Percentiles rank a stretch among this genome's conserved stretches.
These are phyloP conservation scores for Actias luna DNA, from an alignment of 2,888 invertebrate genomes.

Conservation along the genomic window DNA sequence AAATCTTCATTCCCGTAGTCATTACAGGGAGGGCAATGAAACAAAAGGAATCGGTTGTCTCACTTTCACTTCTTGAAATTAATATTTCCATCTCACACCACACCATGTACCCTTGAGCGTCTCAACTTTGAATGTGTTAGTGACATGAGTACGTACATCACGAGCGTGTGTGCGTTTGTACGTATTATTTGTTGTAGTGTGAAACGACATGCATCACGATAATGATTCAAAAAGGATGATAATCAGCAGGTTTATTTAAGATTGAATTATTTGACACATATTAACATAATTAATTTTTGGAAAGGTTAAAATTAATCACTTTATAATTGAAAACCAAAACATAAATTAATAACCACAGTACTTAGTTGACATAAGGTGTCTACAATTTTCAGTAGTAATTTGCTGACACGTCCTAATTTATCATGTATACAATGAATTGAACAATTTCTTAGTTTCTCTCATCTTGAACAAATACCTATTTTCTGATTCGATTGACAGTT, in stretches of 20 bases:
- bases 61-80: slow-evolving; percentile 45
- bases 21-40: slow-evolving; percentile 74
- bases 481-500: too few species aligned
- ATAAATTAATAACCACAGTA: too few species aligned
- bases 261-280: neutral
- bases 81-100: slow-evolving; percentile 59
- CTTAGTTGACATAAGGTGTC: too few species aligned
- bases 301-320: too few species aligned
- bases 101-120: slow-evolving; percentile 68
- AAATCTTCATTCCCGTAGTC: slow-evolving; percentile 63
- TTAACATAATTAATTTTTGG: neutral
- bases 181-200: slow-evolving; percentile 20
- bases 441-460: too few species aligned
- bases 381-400: too few species aligned
- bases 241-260: slow-evolving; percentile 3
- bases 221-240: slow-evolving; percentile 33
- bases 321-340: neutral
- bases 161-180: slow-evolving; percentile 45
- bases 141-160: slow-evolving; percentile 49
- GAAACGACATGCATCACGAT: slow-evolving; percentile 37
- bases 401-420: too few species aligned
- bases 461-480: too few species aligned
- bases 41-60: slow-evolving; percentile 67
- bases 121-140: slow-evolving; percentile 62
- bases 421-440: too few species aligned